Evolutionary conservation across 2,888 invertebrate species (phyloP), one percentile per base, ranked within the genome.

Genomic region (Lysandra bellargus): DNA sequence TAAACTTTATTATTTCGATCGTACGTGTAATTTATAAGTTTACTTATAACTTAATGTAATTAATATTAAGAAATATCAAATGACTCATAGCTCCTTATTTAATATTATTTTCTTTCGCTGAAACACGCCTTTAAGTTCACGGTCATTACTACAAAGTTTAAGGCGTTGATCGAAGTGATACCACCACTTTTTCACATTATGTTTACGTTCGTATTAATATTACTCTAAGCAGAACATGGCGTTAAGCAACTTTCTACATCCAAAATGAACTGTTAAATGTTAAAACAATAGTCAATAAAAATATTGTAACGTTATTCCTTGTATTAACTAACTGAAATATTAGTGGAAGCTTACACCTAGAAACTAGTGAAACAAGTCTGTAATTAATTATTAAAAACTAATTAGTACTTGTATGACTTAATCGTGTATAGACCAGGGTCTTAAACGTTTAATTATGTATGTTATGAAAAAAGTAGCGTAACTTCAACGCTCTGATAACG

Each of bases 401-500:
- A 69, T 69, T 69, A 69, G 5, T 14, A 69, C 17, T 69, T 5
- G 69, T 14, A 69, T 40, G 9, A 9, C 74, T 44, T n/a, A 74
- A 74, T 74, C 74, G 74, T 44, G 40, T 44, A 74, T 74, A 40
- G 44, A 74, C 44, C 53, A 30, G 57, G 53, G 53, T 23, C 30
- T 76, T 53, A 5, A 17, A 17, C 33, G 49, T 76, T 53, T 53
- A 33, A 53, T 76, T 76, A 76, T 76, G 44, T 75, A 75, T 49
- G 49, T 49, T 75, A 76, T 76, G 53, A 57, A 76, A 75, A 76
- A 76, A 57, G 57, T 76, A 76, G 76, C 76, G 57, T 76, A 76
- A 76, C 14, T 30, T 76, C 57, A 76, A 75, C 75, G 75, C 49
- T 75, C 75, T 75, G 75, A 75, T 75, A 75, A 75, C 75, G n/a